Evolutionary conservation across 1,140 invertebrate species (phyloP).

Genomic region (Temnothorax nylanderi): DNA sequence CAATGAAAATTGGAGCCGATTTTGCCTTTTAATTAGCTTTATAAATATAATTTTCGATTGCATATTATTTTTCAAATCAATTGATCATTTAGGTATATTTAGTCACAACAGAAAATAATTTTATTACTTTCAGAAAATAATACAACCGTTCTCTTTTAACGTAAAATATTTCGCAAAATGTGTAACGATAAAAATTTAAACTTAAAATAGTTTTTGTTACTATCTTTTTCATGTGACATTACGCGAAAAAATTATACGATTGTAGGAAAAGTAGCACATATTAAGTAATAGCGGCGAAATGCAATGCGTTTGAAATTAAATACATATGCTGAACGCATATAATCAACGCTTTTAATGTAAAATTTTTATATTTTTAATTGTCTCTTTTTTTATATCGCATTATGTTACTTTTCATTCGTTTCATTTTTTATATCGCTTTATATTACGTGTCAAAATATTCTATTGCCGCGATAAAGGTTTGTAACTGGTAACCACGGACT

Average conservation of each 20-base stretch:
- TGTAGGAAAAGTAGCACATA: neutral
- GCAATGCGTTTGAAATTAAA: neutral
- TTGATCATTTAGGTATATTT: neutral
- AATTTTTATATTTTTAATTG: neutral
- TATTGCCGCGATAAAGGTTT: constrained; percentile 3
- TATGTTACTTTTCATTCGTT: neutral
- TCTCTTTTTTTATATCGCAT: neutral
- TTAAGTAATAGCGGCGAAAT: neutral
- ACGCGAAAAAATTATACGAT: neutral
- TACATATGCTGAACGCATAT: neutral
- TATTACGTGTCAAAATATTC: constrained; percentile 25
- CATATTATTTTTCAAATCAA: neutral
- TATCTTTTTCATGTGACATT: neutral
- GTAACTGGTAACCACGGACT: constrained; percentile 18
- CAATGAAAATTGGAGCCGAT: neutral
- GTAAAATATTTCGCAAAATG: neutral
- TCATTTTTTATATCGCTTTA: neutral
- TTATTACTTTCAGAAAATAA: neutral
- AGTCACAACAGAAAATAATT: neutral
- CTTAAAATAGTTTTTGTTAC: constrained; percentile 3
- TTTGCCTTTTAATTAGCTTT: neutral
- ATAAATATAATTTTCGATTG: neutral
- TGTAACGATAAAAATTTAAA: neutral
- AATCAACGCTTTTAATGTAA: neutral
- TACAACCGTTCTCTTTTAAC: neutral